These are phyloP conservation scores for Phytoseiulus persimilis DNA, from an alignment of 2,888 invertebrate species.

Conservation along the genomic window DNA sequence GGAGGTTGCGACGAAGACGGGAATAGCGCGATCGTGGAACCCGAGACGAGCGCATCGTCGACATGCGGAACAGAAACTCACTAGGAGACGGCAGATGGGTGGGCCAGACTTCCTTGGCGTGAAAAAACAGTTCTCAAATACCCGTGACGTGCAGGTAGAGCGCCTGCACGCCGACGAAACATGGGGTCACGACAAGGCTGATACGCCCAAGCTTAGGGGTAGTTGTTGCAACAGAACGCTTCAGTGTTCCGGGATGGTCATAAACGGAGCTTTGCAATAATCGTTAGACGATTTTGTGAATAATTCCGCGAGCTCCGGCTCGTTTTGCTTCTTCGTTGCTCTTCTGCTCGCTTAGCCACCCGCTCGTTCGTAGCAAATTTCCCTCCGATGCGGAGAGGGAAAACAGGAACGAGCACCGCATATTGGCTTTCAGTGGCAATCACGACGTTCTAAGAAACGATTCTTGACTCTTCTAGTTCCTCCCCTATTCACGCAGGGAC, in stretches of 20 bases:
- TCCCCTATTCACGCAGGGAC: not conserved
- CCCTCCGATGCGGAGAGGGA: not conserved
- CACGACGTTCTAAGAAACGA: not conserved
- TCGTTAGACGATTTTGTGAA: slow-evolving; percentile 5
- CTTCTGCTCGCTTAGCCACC: too few species aligned
- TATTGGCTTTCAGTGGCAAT: not conserved
- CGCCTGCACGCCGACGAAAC: not conserved
- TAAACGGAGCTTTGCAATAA: not conserved
- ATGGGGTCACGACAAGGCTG: not conserved
- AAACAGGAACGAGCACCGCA: not conserved
- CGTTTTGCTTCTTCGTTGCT: too few species aligned
- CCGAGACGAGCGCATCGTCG: too few species aligned
- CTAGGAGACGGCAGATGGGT: too few species aligned
- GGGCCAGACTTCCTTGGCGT: not conserved
- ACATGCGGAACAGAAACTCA: too few species aligned
- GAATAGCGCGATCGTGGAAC: too few species aligned
- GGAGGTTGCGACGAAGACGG: too few species aligned
- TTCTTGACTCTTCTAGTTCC: not conserved
- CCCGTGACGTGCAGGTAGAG: too few species aligned
- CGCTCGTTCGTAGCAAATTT: not conserved
- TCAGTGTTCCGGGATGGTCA: not conserved
- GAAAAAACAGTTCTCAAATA: not conserved
- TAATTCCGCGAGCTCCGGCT: not conserved
- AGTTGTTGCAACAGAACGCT: not conserved
- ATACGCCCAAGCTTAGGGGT: not conserved